Base-by-base conservation (phyloP, 2,797 vertebrate genomes). In the Gobionotothen gibberifrons region DNA sequence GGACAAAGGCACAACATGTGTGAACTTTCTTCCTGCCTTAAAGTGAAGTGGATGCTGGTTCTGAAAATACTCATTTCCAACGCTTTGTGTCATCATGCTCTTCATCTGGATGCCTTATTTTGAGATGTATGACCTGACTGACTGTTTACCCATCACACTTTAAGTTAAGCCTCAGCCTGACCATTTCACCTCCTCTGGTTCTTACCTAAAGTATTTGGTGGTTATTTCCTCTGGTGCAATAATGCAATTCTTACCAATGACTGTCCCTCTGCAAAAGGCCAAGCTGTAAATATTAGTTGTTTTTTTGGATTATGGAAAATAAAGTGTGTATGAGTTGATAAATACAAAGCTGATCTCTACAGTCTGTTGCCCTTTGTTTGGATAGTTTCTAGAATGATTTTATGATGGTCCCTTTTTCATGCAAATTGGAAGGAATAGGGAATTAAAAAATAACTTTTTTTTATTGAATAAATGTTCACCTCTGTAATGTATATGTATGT, bases 71-170 rank as follows among this genome's bases (percentile, higher is more conserved):
- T 75, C 17, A 6, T 57, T 29, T 65, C 32, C 29, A 13, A 26
- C 44, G 13, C 39, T 46, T 53, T 52, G 10, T 69, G 44, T 55
- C 17, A 3, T 74, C 9, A 2, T 57, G 59, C 36, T 54, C 51
- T 43, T 67, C 14, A 3, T 78, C 19, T 69, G 14, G 55, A 71
- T 59, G 81, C 78, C 85, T 88, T 86, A 72, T 66, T 57, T 66
- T 75, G 56, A 59, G 22, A 76, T 29, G 16, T 62, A 43, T n/a
- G 11, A 55, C 13, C 19, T 17, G 65, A 44, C 36, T 36, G n/a
- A 54, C 8, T 69, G 39, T 65, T 36, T 19, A 55, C 9, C 2
- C 0, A 39, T 49, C 0, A 17, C 8, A 43, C 11, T 22, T 19
- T 65, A 26, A 36, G 12, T n/a, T 39, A 3, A 7, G 16, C 40